phyloP scores from a whole-genome alignment of 2,797 vertebrate genomes.

The Neosilurus mollespiculum region DNA sequence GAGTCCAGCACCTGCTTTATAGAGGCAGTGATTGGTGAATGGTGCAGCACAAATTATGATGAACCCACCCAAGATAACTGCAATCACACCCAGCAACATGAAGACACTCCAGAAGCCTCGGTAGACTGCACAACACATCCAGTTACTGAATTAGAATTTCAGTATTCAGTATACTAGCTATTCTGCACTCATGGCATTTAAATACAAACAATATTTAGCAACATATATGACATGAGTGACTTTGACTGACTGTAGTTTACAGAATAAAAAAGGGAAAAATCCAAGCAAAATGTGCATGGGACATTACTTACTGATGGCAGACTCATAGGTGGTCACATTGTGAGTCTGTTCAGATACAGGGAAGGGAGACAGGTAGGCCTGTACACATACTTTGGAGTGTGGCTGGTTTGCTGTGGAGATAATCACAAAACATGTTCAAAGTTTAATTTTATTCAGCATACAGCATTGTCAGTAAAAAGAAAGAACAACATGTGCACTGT shows the following conservation, averaged over 20 bases:
- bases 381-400: conserved; percentile 82
- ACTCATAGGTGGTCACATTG: conserved; percentile 85
- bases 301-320: conserved; percentile 84
- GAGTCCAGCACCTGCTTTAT: conserved; percentile 88
- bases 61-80: conserved; percentile 83
- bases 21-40: conserved; percentile 85
- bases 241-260: not conserved
- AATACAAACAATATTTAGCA: not conserved
- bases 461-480: no score
- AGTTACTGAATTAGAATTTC: not conserved
- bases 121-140: conserved; percentile 79
- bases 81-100: conserved; percentile 86
- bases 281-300: not conserved
- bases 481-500: not conserved
- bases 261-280: not conserved
- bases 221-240: not conserved
- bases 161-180: not conserved
- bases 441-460: not conserved
- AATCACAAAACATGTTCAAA: conserved; percentile 16
- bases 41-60: conserved; percentile 95
- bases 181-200: not conserved
- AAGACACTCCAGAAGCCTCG: conserved; percentile 95
- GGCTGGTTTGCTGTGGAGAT: conserved; percentile 82
- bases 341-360: conserved; percentile 79
- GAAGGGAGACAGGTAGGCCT: conserved; percentile 90